A percentile compares a stretch with the other conserved stretches of the same genome.
Evolutionary conservation across 1,140 invertebrate species (phyloP).

Genomic region (Rhopalosiphum maidis): DNA sequence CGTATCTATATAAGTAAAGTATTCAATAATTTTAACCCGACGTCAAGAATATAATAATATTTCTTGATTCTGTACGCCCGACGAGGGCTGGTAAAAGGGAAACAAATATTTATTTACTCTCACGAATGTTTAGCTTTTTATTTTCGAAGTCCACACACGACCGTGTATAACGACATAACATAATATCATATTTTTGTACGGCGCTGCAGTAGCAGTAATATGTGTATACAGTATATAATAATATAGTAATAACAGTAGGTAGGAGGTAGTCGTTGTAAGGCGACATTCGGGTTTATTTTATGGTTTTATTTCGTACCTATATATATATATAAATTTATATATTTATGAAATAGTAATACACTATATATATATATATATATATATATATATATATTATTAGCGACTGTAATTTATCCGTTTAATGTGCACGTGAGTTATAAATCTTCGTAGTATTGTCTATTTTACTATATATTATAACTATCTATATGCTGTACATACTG

Average conservation of each 20-base stretch:
- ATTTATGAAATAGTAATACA: neutral
- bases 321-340: neutral
- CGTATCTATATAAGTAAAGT: neutral
- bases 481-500: too few relatives aligned
- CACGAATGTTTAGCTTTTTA: neutral
- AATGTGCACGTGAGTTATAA: conserved; percentile 10
- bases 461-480: neutral
- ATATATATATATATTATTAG: neutral
- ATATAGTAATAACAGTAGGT: conserved; percentile 11
- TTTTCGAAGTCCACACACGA: neutral
- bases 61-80: neutral
- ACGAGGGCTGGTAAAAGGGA: neutral
- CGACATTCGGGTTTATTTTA: neutral
- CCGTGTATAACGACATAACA: neutral
- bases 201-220: neutral
- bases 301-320: neutral
- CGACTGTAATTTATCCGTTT: neutral
- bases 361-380: neutral
- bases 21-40: neutral
- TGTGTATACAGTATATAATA: neutral
- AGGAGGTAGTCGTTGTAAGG: neutral
- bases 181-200: neutral
- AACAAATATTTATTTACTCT: conserved; percentile 13
- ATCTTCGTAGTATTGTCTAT: neutral
- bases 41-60: neutral